Base-by-base conservation (phyloP, 2,888 invertebrate species). In the Drosophila longiperda region DNA sequence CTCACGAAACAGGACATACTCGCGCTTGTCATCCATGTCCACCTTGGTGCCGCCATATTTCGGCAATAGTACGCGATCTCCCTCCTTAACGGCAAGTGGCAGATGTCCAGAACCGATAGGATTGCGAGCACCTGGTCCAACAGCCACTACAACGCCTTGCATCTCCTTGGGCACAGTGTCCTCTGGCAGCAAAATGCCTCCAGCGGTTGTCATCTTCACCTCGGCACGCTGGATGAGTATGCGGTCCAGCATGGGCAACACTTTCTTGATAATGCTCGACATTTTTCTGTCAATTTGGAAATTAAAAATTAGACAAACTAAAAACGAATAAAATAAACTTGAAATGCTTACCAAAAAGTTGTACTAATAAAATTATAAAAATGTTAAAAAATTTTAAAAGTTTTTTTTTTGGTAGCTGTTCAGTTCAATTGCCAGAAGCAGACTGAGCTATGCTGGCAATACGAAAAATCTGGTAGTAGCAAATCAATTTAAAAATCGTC, bases 11-110 rank as follows among this genome's bases (percentile, higher is more conserved):
- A 99, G 94, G 87, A 97, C 97, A 92, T 97, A 98, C 93, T 99
- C 99, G 91, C 96, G 96, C 87, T 97, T 96, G 75, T 98, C 97
- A 71, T 97, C 97, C 65, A 99, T 93, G 81, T 96, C 95, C 42
- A 99, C 97, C 94, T 99, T 99, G 74, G 98, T 99, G 83, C 99
- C 99, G 70, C 99, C 99, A 94, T 98, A 99, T 93, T 99, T 99
- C 0, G 99, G 99, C 57, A 99, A 94, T 52, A 99, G 94, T 4
- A 99, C 99, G 91, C 95, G 95, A 93, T 99, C 99, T 54, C 99
- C 99, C 73, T 97, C 96, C 93, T 97, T 95, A 12, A 99, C 96
- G 80, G 95, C 94, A 29, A 96, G 93, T 29, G 98, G 96, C 83
- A 97, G 94, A 80, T 96, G 94, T 49, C 99, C 99, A 60, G 99